Conservation (phyloP, 2,113 vertebrate genomes). For the Archocentrus centrarchus region DNA sequence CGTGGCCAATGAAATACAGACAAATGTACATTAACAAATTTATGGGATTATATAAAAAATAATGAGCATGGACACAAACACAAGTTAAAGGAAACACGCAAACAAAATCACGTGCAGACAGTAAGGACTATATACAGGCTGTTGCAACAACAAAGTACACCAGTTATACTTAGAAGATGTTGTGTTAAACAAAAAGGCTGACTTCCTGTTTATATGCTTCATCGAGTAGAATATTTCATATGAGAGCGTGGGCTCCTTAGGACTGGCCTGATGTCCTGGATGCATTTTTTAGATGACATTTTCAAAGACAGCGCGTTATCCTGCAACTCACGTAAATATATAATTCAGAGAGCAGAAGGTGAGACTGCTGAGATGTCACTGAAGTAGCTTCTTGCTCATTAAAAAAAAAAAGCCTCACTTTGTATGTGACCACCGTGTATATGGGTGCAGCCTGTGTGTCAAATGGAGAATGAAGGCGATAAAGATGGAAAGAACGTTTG, state of each 20-base stretch:
- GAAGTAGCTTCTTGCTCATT: slow-evolving; percentile 21
- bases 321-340: slow-evolving; percentile 61
- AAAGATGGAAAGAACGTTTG: slow-evolving; percentile 38
- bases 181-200: slow-evolving; percentile 32
- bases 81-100: neutral
- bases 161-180: neutral
- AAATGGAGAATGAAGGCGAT: slow-evolving; percentile 12
- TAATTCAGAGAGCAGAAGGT: slow-evolving; percentile 65
- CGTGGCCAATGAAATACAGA: slow-evolving; percentile 62
- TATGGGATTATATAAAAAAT: neutral
- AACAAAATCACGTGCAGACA: neutral
- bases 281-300: slow-evolving; percentile 66
- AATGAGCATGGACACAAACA: neutral
- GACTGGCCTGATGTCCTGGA: slow-evolving; percentile 47
- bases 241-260: slow-evolving; percentile 11
- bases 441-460: neutral
- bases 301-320: slow-evolving; percentile 62
- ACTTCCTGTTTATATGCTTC: slow-evolving; percentile 62
- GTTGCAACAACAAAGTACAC: neutral
- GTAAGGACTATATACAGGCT: neutral
- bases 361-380: slow-evolving; percentile 42
- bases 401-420: slow-evolving; percentile 6
- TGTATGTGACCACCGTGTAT: slow-evolving; percentile 37
- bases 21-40: slow-evolving; percentile 15
- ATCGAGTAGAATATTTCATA: slow-evolving; percentile 55